Conservation (phyloP, 2,797 vertebrate genomes). For the Hypotaenidia philippensis region DNA sequence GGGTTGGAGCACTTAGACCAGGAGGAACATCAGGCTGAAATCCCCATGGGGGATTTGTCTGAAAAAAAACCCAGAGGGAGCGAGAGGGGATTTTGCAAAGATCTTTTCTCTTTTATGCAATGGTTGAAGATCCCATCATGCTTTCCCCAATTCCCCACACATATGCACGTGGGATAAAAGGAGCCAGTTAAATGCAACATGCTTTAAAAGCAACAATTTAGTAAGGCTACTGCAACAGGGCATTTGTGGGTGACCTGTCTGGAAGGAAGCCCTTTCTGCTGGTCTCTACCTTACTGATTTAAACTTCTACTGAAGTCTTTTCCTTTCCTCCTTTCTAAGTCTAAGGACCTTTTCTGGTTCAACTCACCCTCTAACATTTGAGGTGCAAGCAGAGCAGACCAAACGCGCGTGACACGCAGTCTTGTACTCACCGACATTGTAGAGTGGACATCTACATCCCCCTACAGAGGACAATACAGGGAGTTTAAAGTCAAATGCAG, state of each 20-base stretch:
- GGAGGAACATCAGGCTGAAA: background rate
- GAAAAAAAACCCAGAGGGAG: background rate
- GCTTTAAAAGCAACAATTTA: background rate
- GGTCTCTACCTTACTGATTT: rapidly evolving
- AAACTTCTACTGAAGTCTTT: background rate
- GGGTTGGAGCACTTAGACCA: rapidly evolving
- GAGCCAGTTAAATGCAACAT: rapidly evolving
- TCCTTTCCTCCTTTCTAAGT: background rate
- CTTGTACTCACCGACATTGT: conserved; percentile 85
- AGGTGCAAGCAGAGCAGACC: background rate
- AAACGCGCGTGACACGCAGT: background rate
- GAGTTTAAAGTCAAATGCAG: background rate
- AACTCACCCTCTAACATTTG: background rate
- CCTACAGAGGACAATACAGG: conserved; percentile 77
- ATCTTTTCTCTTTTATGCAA: background rate
- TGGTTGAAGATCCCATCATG: background rate
- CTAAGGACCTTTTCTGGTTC: conserved; percentile 30
- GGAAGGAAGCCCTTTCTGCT: background rate
- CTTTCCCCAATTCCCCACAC: background rate
- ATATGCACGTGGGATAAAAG: background rate
- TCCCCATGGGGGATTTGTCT: rapidly evolving
- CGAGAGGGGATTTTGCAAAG: background rate
- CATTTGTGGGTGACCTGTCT: rapidly evolving
- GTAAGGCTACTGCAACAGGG: background rate
- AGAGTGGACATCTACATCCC: conserved; percentile 80